Base-by-base conservation (phyloP, 2,888 invertebrate genomes). In the Abrostola triplasia region DNA sequence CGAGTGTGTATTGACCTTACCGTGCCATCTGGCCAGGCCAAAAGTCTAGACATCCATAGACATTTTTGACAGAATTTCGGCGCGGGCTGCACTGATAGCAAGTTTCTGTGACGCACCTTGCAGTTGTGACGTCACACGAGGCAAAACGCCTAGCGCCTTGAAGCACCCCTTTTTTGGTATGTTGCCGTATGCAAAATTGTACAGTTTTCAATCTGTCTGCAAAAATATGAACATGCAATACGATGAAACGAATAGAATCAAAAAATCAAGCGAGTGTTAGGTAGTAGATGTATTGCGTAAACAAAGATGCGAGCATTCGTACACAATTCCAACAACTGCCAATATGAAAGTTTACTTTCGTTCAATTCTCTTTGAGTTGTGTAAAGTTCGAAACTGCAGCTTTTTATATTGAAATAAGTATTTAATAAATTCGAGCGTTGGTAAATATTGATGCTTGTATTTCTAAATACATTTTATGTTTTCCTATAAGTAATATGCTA, bases 131-230 rank as follows among this genome's bases (percentile, higher is more conserved):
- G 77, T 78, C 78, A 82, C 74, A 73, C 73, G 71, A 78, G 81
- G 78, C 73, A 58, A 77, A 77, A 73, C 48, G 62, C 54, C 65
- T 66, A 54, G 67, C 79, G 79, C 80, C 85, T 87, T 86, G 86
- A 84, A 83, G 71, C 70, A 57, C 71, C 61, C 63, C 67, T 59
- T 83, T 83, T 86, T 88, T 88, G 82, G 87, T 77, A 81, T 81
- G 67, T 78, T 80, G 70, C 76, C 79, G 70, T 83, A 76, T 75
- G 69, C 79, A 68, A 70, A 84, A 80, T 80, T 82, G 74, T 77
- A 71, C 41, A 70, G 69, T 69, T 80, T 73, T 13, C 78, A 75
- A 78, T 79, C 66, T 64, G 61, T 71, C 59, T 75, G 63, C 70
- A 71, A 60, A 66, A 58, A 55, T 65, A 59, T 56, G 55, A 65